phyloP scores from a whole-genome alignment of 2,113 vertebrate species.

The Oreamnos americanus region DNA sequence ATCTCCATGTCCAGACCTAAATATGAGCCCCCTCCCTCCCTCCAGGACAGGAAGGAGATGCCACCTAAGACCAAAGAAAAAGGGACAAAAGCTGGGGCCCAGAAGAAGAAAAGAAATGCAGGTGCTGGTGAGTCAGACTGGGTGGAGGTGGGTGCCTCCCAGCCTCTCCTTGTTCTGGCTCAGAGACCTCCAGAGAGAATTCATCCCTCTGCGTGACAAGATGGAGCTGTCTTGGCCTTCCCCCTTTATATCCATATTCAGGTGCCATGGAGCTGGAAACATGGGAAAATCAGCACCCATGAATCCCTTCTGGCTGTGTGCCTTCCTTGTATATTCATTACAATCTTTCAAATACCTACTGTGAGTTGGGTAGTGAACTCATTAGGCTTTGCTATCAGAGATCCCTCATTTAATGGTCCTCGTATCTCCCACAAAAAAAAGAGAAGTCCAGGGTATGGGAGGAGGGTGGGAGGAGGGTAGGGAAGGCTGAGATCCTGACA shows the following conservation, averaged over 20 bases:
- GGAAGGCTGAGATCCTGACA: neutral
- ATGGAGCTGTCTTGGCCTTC: neutral
- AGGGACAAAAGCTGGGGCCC: constrained; percentile 43
- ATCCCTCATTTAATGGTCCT: neutral
- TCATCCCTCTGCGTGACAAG: neutral
- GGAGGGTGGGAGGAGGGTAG: neutral
- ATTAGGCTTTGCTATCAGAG: neutral
- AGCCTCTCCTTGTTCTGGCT: neutral
- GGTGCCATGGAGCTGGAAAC: neutral
- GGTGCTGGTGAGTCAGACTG: constrained; percentile 31
- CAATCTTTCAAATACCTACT: neutral
- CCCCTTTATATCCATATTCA: neutral
- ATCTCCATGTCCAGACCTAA: neutral
- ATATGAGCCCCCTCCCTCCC: neutral
- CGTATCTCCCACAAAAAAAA: neutral
- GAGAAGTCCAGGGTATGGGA: neutral
- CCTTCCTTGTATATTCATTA: neutral
- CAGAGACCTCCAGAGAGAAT: neutral
- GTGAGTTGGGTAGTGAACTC: neutral
- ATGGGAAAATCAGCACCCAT: neutral
- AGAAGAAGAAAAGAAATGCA: constrained; percentile 27
- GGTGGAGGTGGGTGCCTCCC: neutral
- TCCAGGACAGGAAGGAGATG: constrained; percentile 70
- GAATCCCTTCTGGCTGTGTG: neutral
- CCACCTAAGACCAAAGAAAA: constrained; percentile 78